Conservation (phyloP, 2,888 invertebrate genomes). For the Dendrolimus houi region DNA sequence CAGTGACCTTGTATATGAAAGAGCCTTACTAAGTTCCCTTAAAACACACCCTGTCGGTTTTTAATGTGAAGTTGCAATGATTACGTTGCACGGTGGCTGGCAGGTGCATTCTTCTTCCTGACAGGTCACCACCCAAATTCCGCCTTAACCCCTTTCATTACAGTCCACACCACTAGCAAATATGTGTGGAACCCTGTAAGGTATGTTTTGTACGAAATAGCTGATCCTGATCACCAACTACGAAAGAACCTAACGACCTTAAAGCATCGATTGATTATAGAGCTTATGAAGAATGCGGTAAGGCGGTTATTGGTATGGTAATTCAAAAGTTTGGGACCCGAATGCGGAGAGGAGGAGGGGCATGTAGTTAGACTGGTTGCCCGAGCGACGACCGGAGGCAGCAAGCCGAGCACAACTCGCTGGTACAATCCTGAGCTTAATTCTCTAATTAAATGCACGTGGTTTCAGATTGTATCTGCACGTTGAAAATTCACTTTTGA, state of each 20-base stretch:
- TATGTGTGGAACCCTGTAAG: constrained; percentile 63
- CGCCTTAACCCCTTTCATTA: constrained; percentile 35
- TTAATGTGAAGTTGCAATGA: constrained; percentile 19
- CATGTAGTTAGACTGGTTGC: constrained; percentile 71
- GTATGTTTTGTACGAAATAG: constrained; percentile 63
- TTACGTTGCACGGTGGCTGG: constrained; percentile 37
- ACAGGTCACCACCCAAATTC: constrained; percentile 19
- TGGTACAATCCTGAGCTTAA: constrained; percentile 47
- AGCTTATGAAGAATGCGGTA: constrained; percentile 17
- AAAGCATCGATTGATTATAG: constrained; percentile 12
- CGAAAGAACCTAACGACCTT: constrained; percentile 25
- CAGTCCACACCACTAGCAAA: constrained; percentile 44
- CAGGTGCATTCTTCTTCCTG: constrained; percentile 51
- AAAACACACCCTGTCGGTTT: not conserved
- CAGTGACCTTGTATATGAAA: not conserved
- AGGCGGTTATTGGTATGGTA: constrained; percentile 26
- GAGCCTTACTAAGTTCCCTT: not conserved
- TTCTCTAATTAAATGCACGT: constrained; percentile 47
- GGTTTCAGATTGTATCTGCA: constrained; percentile 30
- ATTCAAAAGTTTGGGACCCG: constrained; percentile 45
- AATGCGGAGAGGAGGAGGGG: constrained; percentile 43
- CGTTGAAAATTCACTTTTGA: constrained; percentile 26
- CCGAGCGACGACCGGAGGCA: constrained; percentile 73
- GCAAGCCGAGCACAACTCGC: constrained; percentile 43
- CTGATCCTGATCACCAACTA: constrained; percentile 25